These are phyloP conservation scores for Naso thynnoides DNA, from an alignment of 2,797 vertebrate species.

Conservation along the genomic window DNA sequence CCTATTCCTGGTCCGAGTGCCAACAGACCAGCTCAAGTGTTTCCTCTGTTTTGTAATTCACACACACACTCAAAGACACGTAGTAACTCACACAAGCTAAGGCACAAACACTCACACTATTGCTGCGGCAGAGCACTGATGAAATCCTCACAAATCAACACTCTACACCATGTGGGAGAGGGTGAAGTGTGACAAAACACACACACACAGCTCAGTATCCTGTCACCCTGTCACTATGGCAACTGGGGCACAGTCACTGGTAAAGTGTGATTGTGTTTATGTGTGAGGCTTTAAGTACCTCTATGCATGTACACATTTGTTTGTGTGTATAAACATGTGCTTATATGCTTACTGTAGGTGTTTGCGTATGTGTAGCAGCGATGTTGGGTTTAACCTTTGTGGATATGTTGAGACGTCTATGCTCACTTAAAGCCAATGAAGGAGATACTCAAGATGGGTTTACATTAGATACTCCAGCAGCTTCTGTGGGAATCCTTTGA, in stretches of 20 bases:
- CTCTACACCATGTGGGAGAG: constrained; percentile 42
- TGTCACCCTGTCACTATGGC: constrained; percentile 74
- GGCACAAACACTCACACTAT: constrained; percentile 15
- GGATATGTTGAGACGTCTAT: constrained; percentile 21
- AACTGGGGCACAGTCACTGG: constrained; percentile 58
- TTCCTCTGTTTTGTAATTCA: constrained; percentile 65
- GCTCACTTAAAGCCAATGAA: constrained; percentile 10
- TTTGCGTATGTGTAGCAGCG: constrained; percentile 18
- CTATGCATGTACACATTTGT: constrained; percentile 26
- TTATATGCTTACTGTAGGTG: constrained; percentile 26
- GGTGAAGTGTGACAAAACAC: constrained; percentile 54
- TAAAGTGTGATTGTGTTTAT: constrained; percentile 46
- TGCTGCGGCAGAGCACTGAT: constrained; percentile 30
- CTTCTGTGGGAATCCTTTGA: constrained; percentile 38
- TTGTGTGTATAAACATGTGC: constrained; percentile 46
- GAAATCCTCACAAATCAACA: constrained; percentile 68
- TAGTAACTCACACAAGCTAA: constrained; percentile 14
- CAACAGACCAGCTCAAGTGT: constrained; percentile 73
- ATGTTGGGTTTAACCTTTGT: constrained; percentile 44
- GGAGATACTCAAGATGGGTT: constrained; percentile 24
- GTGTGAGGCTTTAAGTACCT: constrained; percentile 40
- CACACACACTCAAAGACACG: constrained; percentile 28
- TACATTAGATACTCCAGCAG: constrained; percentile 34
- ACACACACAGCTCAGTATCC: constrained; percentile 50
- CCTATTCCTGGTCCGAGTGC: constrained; percentile 77